Evolutionary conservation across 2,113 vertebrate genomes (phyloP), one percentile per base, ranked within the genome.

Genomic region (Alosa alosa): DNA sequence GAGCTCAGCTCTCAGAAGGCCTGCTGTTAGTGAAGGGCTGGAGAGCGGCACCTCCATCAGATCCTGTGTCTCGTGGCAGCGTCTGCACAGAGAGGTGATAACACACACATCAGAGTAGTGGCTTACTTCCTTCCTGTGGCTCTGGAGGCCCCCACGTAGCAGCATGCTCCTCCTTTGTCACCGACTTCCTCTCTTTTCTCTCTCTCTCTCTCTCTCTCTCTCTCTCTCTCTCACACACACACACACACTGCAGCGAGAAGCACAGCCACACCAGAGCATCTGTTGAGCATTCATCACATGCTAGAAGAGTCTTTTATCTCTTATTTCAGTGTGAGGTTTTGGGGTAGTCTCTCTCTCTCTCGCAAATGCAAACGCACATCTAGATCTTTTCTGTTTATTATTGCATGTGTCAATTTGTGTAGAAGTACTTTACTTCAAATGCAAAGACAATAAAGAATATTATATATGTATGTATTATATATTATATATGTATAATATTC

Each of bases 201-300:
- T 60, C n/a, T 68, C 64, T 20, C 36, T 55, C 84, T 85, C 57
- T n/a, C 22, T n/a, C 20, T 64, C 57, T n/a, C 52, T 18, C 52
- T 17, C 17, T 2, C 52, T 0, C 52, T 4, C 52, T 18, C 52
- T n/a, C 57, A 64, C 57, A 64, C 57, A 64, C 57, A 64, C 57
- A 64, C 57, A n/a, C 57, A 64, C 57, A 64, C 57, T 17, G 13
- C 52, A 55, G 52, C 50, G 3, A 52, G 50, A 13, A 52, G 15
- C 15, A 17, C 4, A 64, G 57, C 57, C 57, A n/a, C 57, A 64
- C 20, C 57, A 64, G 57, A 6, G 22, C 57, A 64, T 64, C 57
- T 64, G 20, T 6, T 64, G 22, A 64, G 22, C 57, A 64, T n/a
- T 64, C 57, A 64, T n/a, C 57, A 64, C 57, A 64, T 55, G 52